phyloP scores from a whole-genome alignment of 1,140 invertebrate genomes.

The Parapsyche elsis region DNA sequence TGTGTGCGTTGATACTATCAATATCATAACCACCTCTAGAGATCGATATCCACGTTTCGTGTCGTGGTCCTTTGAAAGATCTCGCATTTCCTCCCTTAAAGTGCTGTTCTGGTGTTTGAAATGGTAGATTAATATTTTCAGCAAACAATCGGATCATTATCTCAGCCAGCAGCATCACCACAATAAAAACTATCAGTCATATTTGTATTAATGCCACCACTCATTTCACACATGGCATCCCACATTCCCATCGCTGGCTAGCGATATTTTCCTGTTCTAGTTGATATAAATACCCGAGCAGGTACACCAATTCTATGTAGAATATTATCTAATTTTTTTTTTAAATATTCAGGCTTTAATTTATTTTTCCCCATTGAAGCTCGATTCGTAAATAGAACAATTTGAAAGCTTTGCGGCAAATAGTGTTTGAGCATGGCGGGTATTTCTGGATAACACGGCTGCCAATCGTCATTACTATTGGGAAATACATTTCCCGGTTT shows the following conservation, averaged over 20 bases:
- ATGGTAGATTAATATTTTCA: slow-evolving; percentile 84
- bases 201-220: slow-evolving; percentile 75
- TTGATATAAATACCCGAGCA: slow-evolving; percentile 87
- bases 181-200: slow-evolving; percentile 82
- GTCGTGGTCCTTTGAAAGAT: slow-evolving; percentile 75
- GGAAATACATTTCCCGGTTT: slow-evolving; percentile 92
- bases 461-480: slow-evolving; percentile 88
- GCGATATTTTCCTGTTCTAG: slow-evolving; percentile 77
- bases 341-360: slow-evolving; percentile 80
- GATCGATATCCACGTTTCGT: slow-evolving; percentile 77
- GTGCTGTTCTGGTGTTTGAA: slow-evolving; percentile 94
- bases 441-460: slow-evolving; percentile 77
- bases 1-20: slow-evolving; percentile 46
- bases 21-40: slow-evolving; percentile 59
- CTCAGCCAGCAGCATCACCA: slow-evolving; percentile 91
- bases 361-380: slow-evolving; percentile 77
- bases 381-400: slow-evolving; percentile 96
- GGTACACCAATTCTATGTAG: slow-evolving; percentile 80
- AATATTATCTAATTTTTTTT: slow-evolving; percentile 83
- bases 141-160: slow-evolving; percentile 96
- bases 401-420: slow-evolving; percentile 79
- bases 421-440: slow-evolving; percentile 78
- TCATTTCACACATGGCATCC: slow-evolving; percentile 74
- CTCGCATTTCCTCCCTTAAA: slow-evolving; percentile 75
- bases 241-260: slow-evolving; percentile 94